These are phyloP conservation scores for Molossus molossus DNA, from an alignment of 2,797 vertebrate genomes.

Conservation along the genomic window DNA sequence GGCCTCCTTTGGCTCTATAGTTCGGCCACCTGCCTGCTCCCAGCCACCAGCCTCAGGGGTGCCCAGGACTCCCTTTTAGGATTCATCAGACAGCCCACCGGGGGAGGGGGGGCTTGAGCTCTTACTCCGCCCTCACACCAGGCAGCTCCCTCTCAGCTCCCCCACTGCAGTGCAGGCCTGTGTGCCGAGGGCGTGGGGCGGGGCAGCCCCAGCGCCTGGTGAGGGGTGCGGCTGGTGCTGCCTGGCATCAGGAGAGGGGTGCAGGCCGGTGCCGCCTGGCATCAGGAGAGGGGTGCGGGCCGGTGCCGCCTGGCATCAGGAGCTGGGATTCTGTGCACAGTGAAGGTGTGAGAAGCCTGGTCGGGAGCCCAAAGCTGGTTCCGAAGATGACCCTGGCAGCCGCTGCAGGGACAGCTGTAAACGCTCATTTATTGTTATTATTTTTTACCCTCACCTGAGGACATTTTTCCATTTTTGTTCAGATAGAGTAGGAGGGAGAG, in stretches of 20 bases:
- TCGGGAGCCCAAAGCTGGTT: neutral
- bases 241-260: neutral
- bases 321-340: too few species aligned
- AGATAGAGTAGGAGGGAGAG: too few species aligned
- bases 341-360: too few species aligned
- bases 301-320: neutral
- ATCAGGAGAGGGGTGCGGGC: neutral
- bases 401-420: neutral
- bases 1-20: neutral
- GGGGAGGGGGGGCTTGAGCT: neutral
- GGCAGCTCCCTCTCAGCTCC: neutral
- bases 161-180: neutral
- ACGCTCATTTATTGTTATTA: neutral
- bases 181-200: neutral
- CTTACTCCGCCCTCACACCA: neutral
- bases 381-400: neutral
- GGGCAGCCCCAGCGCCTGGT: too few species aligned
- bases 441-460: too few species aligned
- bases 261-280: neutral
- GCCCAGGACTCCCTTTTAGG: neutral
- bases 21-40: neutral
- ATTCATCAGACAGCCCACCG: accelerated
- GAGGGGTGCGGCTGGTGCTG: neutral
- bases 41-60: too few species aligned
- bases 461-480: too few species aligned